Evolutionary conservation across 1,140 invertebrate genomes (phyloP), one percentile per base, ranked within the genome.

Genomic region (Aphaenogaster floridana): DNA sequence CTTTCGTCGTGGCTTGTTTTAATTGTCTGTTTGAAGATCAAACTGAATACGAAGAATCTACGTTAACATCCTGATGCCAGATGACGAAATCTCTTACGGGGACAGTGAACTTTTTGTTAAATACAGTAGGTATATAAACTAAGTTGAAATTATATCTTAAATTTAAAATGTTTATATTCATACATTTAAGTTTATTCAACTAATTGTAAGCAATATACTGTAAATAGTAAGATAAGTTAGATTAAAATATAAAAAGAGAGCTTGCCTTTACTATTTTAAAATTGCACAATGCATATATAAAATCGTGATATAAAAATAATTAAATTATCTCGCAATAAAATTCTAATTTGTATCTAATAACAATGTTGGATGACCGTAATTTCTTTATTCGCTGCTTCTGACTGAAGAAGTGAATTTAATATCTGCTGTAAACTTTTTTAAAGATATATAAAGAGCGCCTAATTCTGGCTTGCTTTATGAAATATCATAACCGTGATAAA

Each of bases 401-500:
- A 54, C 3, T 21, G 4, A 54, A 80, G 36, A 72, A 42, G 48
- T 79, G 17, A 66, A 72, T 28, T 74, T 42, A 8, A 45, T 45
- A 59, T 72, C 13, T 48, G 48, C 3, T n/a, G 17, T 0, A 72
- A 74, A 28, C n/a, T 83, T 61, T 5, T 71, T 45, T 50, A 54
- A 50, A 79, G 57, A 79, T 64, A 78, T 13, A 36, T 39, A 34
- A 36, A 48, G 17, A 48, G 6, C 21, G 45, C 17, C 28, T 57
- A 83, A 83, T 74, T 83, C 39, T 74, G 54, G 13, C 15, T 52
- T 61, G 34, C 42, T 84, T 84, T 74, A 63, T 76, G 68, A 84
- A 74, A 84, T 74, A 74, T 83, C 80, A 83, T 84, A 74, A 84
- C 52, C 42, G 21, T 3, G 64, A 69, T 80, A 54, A 81, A 69